These are phyloP conservation scores for Chymomyza procnemis DNA, from an alignment of 2,888 invertebrate species.

Conservation along the genomic window DNA sequence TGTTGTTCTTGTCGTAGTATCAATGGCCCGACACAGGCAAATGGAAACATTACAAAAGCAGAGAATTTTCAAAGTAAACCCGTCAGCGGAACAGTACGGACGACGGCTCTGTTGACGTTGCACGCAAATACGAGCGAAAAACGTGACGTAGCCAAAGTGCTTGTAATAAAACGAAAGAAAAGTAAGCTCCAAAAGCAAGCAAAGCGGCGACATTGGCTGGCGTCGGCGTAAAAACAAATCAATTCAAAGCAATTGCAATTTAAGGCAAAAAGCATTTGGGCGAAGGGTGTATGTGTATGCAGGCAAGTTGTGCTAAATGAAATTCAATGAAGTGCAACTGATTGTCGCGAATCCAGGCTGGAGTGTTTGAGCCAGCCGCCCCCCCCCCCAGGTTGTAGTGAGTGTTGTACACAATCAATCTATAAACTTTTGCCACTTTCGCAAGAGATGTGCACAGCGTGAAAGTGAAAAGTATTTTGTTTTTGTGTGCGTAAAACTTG, in stretches of 20 bases:
- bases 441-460: slow-evolving; percentile 22
- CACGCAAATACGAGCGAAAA: background rate
- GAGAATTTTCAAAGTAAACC: background rate
- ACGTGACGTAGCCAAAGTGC: slow-evolving; percentile 19
- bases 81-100: slow-evolving; percentile 1
- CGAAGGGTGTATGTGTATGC: background rate
- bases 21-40: background rate
- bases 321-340: slow-evolving; percentile 34
- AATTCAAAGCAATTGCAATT: slow-evolving; percentile 44
- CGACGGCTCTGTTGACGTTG: background rate
- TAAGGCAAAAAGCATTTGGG: background rate
- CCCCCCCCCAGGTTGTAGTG: slow-evolving; percentile 21
- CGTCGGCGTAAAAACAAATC: slow-evolving; percentile 39
- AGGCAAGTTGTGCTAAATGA: slow-evolving; percentile 1
- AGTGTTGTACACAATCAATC: slow-evolving; percentile 20
- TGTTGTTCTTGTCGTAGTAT: background rate
- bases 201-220: background rate
- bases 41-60: background rate
- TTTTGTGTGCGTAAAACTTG: background rate
- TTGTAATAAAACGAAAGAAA: slow-evolving; percentile 5
- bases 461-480: slow-evolving; percentile 43
- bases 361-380: no score
- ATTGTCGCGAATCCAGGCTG: slow-evolving; percentile 38
- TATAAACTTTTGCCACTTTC: background rate
- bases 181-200: background rate